Evolutionary conservation across 2,797 vertebrate species (phyloP).

Genomic region (Neopelma chrysocephalum): DNA sequence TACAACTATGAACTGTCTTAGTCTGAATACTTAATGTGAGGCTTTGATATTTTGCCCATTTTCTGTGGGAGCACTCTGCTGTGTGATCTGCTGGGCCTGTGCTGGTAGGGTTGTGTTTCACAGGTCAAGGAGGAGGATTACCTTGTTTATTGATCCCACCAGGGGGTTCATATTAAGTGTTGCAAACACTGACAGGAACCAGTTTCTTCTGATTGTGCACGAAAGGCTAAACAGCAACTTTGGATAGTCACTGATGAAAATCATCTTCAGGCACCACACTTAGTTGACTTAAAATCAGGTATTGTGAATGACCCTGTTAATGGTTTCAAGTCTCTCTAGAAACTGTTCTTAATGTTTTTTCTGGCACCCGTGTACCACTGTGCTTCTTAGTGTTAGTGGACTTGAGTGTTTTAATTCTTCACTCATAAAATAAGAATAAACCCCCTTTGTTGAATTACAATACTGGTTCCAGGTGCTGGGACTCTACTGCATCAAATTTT

Average conservation of each 20-base stretch:
- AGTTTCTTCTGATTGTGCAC: not conserved
- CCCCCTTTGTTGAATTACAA: not conserved
- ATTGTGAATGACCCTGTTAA: not conserved
- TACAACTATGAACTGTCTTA: not conserved
- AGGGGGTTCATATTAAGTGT: not conserved
- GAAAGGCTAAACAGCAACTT: not conserved
- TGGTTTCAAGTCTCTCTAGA: not conserved
- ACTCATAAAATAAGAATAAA: not conserved
- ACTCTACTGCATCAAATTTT: not conserved
- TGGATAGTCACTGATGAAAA: not conserved
- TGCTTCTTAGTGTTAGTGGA: not conserved
- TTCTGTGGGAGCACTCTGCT: not conserved
- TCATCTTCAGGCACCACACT: not conserved
- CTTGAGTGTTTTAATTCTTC: not conserved
- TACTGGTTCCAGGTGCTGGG: not conserved
- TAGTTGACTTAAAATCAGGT: not conserved
- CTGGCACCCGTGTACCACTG: not conserved
- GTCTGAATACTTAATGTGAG: not conserved
- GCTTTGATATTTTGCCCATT: not conserved
- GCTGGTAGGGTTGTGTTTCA: accelerated
- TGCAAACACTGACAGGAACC: not conserved
- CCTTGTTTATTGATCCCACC: not conserved
- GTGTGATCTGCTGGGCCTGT: not conserved
- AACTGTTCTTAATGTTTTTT: accelerated
- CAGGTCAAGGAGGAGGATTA: not conserved